A percentile compares a stretch with the other conserved stretches of the same genome.
These are phyloP conservation scores for Hipparchia semele DNA, from an alignment of 2,888 invertebrate genomes.

Conservation along the genomic window DNA sequence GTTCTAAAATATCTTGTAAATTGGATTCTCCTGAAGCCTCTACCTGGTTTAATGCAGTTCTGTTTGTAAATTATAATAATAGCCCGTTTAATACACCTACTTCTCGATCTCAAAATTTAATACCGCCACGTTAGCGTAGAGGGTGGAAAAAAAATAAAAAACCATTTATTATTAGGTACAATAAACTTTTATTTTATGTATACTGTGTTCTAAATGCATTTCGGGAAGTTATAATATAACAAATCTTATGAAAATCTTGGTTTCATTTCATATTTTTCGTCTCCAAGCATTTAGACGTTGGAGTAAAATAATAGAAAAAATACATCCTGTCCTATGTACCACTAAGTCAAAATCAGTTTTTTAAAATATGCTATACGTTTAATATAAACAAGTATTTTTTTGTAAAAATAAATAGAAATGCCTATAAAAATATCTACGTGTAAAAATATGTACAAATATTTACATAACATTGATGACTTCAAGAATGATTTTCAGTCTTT, in stretches of 20 bases:
- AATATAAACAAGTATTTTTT: constrained; percentile 30
- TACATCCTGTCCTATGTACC: constrained; percentile 17
- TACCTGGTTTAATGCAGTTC: background rate
- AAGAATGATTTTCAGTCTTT: constrained; percentile 47
- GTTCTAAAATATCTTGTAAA: too few relatives aligned
- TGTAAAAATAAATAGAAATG: constrained; percentile 42
- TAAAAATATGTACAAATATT: constrained; percentile 45
- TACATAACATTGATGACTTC: constrained; percentile 40
- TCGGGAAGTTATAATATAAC: constrained; percentile 60
- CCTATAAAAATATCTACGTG: constrained; percentile 24
- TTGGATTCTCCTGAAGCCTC: background rate
- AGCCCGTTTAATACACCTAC: background rate
- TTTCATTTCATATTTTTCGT: constrained; percentile 33
- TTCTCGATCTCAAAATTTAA: background rate
- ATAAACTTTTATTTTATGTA: constrained; percentile 49
- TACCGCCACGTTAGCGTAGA: constrained; percentile 6
- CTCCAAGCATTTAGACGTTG: background rate
- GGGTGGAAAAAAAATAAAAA: constrained; percentile 32
- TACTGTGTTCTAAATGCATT: constrained; percentile 68
- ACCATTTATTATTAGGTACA: constrained; percentile 36
- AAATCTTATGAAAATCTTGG: constrained; percentile 52
- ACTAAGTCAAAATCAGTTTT: constrained; percentile 19
- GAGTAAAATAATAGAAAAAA: constrained; percentile 7
- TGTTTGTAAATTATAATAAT: background rate
- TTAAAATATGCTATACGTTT: constrained; percentile 36